A percentile compares a stretch with the other conserved stretches of the same genome.
These are phyloP conservation scores for Stomatorhinus walkeri DNA, from an alignment of 2,797 vertebrate species.

Conservation along the genomic window DNA sequence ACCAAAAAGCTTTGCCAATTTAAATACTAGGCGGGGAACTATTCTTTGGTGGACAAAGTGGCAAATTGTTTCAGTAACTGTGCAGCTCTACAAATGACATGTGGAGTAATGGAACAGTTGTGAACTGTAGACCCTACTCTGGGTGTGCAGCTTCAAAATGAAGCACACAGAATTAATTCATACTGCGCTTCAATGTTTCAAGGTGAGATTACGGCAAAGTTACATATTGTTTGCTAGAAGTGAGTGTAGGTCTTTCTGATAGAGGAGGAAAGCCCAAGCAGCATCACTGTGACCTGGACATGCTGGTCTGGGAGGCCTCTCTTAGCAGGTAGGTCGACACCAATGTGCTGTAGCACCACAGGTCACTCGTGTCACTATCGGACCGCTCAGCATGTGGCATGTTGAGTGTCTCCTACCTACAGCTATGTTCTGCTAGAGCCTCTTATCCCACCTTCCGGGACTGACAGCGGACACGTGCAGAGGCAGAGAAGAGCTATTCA, in stretches of 20 bases:
- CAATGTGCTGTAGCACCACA: no score
- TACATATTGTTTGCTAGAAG: background rate
- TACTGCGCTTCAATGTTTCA: background rate
- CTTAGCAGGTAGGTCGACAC: background rate
- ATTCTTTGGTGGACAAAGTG: slow-evolving; percentile 3
- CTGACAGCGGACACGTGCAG: background rate
- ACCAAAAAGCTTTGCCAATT: background rate
- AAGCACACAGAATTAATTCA: background rate
- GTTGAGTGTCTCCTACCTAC: background rate
- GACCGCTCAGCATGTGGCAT: background rate
- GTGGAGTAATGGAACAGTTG: background rate
- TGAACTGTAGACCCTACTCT: background rate
- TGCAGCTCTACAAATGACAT: background rate
- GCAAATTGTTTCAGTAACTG: background rate
- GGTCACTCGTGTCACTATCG: background rate
- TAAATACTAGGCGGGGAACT: background rate
- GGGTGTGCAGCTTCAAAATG: background rate
- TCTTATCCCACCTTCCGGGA: background rate
- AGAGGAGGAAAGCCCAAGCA: background rate
- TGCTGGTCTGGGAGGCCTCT: background rate
- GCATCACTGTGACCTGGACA: background rate
- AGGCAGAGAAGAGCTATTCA: background rate
- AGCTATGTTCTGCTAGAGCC: background rate
- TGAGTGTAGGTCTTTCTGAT: background rate
- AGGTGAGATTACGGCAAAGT: background rate